Conservation (phyloP, 2,113 vertebrate species). For the Lutjanus erythropterus region DNA sequence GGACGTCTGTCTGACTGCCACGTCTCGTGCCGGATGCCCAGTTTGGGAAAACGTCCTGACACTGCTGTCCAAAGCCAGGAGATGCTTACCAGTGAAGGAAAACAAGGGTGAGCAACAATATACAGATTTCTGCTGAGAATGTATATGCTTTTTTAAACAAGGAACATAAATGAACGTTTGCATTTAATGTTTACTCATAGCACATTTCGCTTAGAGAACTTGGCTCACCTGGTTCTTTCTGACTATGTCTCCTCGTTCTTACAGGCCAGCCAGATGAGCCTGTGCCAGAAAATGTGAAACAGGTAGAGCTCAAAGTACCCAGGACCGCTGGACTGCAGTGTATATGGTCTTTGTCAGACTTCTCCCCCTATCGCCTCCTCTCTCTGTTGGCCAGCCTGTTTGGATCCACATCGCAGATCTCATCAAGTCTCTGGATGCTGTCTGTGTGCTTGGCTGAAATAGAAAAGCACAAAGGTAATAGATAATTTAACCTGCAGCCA, state of each 20-base stretch:
- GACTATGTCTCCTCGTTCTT: neutral
- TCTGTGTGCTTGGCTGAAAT: slow-evolving; percentile 81
- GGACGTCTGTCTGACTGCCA: slow-evolving; percentile 73
- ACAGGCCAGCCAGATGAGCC: slow-evolving; percentile 37
- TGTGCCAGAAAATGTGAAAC: slow-evolving; percentile 38
- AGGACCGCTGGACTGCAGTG: slow-evolving; percentile 34
- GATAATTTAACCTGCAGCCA: neutral
- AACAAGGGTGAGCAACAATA: neutral
- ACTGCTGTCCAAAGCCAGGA: slow-evolving; percentile 64
- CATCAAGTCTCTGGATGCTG: slow-evolving; percentile 76
- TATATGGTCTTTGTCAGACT: slow-evolving; percentile 55
- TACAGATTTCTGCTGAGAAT: neutral
- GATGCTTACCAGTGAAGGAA: neutral
- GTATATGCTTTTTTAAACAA: too few species aligned
- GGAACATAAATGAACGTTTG: too few species aligned
- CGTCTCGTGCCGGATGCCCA: slow-evolving; percentile 12
- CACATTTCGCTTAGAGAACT: neutral
- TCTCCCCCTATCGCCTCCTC: slow-evolving; percentile 49
- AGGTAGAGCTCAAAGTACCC: slow-evolving; percentile 62
- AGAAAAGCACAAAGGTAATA: slow-evolving; percentile 79
- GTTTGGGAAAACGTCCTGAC: slow-evolving; percentile 81
- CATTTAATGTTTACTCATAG: neutral
- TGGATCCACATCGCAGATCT: slow-evolving; percentile 34
- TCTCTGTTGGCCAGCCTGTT: slow-evolving; percentile 43
- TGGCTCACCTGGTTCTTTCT: neutral